Percentiles rank a stretch among this genome's conserved stretches.
phyloP scores from a whole-genome alignment of 2,888 invertebrate species.

The Synergus japonicus region DNA sequence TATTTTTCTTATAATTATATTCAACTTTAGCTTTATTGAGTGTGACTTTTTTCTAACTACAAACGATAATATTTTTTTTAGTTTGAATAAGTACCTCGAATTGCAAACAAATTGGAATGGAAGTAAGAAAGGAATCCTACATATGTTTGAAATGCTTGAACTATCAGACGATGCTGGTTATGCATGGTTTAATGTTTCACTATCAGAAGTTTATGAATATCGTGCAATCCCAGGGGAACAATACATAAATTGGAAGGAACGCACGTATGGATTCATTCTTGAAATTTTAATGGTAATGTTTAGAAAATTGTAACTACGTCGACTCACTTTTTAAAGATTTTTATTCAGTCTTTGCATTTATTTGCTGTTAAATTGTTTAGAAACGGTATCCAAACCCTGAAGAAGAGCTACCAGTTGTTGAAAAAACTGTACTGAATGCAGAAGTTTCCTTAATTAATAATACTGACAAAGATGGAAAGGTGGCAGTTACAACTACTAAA shows the following conservation, averaged over 20 bases:
- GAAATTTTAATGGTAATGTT: conserved; percentile 67
- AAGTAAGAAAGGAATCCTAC: background rate
- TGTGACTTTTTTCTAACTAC: background rate
- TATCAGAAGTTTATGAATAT: conserved; percentile 29
- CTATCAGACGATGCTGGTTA: conserved; percentile 49
- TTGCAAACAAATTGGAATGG: background rate
- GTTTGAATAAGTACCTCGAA: conserved; percentile 19
- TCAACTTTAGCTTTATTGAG: background rate
- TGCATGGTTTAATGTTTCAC: conserved; percentile 54
- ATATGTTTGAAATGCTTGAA: background rate
- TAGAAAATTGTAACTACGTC: too few species aligned
- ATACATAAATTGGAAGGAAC: conserved; percentile 65
- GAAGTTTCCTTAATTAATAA: conserved; percentile 68
- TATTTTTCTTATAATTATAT: background rate
- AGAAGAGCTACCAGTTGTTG: conserved; percentile 53
- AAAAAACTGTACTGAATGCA: conserved; percentile 63
- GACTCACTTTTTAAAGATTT: too few species aligned
- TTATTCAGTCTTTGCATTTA: background rate
- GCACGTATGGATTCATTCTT: conserved; percentile 64
- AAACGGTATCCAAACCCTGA: conserved; percentile 68
- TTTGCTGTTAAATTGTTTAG: conserved; percentile 51
- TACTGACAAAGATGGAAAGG: conserved; percentile 47
- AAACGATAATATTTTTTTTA: conserved; percentile 36
- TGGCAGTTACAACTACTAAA: conserved; percentile 72
- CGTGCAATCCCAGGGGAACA: conserved; percentile 53